Percentiles rank a stretch among this genome's conserved stretches.
Evolutionary conservation across 1,140 invertebrate genomes (phyloP).

Genomic region (Coptotermes formosanus): DNA sequence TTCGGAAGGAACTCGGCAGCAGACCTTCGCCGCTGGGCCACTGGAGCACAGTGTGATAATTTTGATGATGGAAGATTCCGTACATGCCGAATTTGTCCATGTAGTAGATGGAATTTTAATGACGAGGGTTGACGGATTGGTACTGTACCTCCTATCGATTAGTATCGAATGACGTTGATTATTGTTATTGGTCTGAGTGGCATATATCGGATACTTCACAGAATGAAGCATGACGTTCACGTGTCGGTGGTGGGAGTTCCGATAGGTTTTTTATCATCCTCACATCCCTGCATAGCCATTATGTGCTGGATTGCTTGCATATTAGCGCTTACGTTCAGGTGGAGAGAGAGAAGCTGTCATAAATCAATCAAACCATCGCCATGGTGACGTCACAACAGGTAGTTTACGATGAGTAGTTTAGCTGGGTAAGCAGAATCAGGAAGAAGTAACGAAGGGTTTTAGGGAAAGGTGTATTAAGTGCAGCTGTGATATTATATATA

Average conservation of each 20-base stretch:
- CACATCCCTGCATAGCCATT: neutral
- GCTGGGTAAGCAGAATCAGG: neutral
- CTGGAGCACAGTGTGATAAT: too few species aligned
- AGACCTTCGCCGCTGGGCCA: too few species aligned
- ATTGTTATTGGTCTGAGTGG: too few species aligned
- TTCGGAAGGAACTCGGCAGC: too few species aligned
- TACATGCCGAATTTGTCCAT: too few species aligned
- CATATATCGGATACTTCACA: too few species aligned
- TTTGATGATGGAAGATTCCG: too few species aligned
- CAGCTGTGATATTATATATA: too few species aligned
- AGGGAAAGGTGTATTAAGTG: too few species aligned
- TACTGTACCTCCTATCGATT: neutral
- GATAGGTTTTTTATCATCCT: neutral
- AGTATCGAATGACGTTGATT: neutral
- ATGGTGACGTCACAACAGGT: conserved; percentile 13
- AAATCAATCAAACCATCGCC: neutral
- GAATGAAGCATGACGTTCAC: too few species aligned
- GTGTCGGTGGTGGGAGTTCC: neutral
- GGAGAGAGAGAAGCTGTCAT: neutral
- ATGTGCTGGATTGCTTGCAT: neutral
- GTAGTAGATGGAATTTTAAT: conserved; percentile 20
- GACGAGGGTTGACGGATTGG: neutral
- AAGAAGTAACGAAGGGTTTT: neutral
- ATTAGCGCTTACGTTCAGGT: neutral
- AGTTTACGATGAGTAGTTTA: neutral